A percentile compares a stretch with the other conserved stretches of the same genome.
phyloP scores from a whole-genome alignment of 2,888 invertebrate genomes.

The Phasia obesa region DNA sequence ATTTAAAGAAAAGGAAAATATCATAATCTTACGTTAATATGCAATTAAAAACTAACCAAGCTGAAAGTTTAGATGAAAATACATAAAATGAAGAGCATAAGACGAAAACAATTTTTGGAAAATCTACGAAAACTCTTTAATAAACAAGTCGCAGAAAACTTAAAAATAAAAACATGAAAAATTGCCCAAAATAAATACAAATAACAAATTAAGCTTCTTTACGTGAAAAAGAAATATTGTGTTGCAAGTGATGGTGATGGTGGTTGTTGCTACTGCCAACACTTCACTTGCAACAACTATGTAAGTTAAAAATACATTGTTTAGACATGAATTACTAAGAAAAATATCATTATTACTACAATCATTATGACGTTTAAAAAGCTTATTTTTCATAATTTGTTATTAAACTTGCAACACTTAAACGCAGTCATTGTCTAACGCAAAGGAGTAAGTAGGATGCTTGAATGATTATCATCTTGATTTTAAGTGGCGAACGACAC shows the following conservation, averaged over 20 bases:
- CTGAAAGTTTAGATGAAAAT: slow-evolving; percentile 20
- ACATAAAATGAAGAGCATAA: not conserved
- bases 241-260: slow-evolving; percentile 13
- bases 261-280: slow-evolving; percentile 40
- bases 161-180: not conserved
- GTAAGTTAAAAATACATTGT: not conserved
- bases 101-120: not conserved
- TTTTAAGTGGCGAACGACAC: slow-evolving; percentile 57
- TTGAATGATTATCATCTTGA: slow-evolving; percentile 47
- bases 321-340: slow-evolving; percentile 18
- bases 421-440: too few relatives aligned
- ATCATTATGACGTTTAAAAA: slow-evolving; percentile 9
- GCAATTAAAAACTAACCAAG: slow-evolving; percentile 21
- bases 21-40: not conserved
- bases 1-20: not conserved
- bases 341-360: slow-evolving; percentile 16
- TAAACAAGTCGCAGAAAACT: not conserved
- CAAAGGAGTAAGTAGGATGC: not conserved
- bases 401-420: not conserved
- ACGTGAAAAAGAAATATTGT: not conserved
- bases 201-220: not conserved
- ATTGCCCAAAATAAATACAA: not conserved
- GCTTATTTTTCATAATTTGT: slow-evolving; percentile 7
- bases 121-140: slow-evolving; percentile 1
- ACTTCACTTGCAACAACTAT: slow-evolving; percentile 31